phyloP scores from a whole-genome alignment of 2,113 vertebrate genomes.

The Xyliphius kryptos region DNA sequence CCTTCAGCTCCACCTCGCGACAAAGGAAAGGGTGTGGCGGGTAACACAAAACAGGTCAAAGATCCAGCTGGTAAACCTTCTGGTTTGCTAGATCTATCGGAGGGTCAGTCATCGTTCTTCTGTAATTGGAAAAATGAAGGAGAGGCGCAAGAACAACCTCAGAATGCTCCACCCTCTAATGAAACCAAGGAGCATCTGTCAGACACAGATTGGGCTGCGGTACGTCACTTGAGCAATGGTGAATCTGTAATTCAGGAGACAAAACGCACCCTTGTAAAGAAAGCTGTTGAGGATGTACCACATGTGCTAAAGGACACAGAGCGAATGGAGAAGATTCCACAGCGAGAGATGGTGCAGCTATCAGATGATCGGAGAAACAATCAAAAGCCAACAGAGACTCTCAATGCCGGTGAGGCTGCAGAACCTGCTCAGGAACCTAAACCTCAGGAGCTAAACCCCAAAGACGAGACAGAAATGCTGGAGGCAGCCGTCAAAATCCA shows the following conservation, averaged over 20 bases:
- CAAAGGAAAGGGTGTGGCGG: neutral
- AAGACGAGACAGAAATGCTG: constrained; percentile 68
- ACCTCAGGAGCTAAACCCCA: constrained; percentile 43
- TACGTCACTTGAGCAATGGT: constrained; percentile 3
- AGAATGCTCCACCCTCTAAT: neutral
- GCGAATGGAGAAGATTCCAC: constrained; percentile 1
- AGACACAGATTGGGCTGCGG: constrained; percentile 14
- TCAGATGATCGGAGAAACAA: too few species aligned
- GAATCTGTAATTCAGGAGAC: constrained; percentile 4
- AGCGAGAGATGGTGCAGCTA: too few species aligned
- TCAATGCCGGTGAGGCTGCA: neutral
- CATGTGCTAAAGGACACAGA: neutral
- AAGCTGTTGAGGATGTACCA: too few species aligned
- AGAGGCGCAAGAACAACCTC: neutral
- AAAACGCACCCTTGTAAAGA: too few species aligned
- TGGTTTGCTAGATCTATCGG: neutral
- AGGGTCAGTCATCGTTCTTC: neutral
- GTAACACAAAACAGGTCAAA: neutral
- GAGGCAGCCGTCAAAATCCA: constrained; percentile 85
- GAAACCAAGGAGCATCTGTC: constrained; percentile 6
- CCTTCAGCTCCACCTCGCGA: neutral
- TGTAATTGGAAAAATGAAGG: too few species aligned
- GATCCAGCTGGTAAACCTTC: too few species aligned
- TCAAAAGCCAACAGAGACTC: too few species aligned
- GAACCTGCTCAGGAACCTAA: constrained; percentile 28